Percentiles rank a stretch among this genome's conserved stretches.
These are phyloP conservation scores for Phymatocera aterrima DNA, from an alignment of 2,888 invertebrate species.

Conservation along the genomic window DNA sequence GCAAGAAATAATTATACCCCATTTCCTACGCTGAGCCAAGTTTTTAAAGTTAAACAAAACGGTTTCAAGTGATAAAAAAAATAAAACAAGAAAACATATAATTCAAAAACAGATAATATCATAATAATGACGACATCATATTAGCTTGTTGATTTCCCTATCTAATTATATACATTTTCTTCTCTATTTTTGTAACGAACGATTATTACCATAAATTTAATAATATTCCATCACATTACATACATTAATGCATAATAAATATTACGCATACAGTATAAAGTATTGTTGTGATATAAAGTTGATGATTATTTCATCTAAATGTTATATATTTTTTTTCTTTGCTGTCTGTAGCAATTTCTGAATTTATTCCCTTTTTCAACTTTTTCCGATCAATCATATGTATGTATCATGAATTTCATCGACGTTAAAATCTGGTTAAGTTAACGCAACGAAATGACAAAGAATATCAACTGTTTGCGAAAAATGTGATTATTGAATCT, in stretches of 20 bases:
- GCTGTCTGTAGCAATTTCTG: too few relatives aligned
- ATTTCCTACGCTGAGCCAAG: conserved; percentile 77
- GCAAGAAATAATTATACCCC: conserved; percentile 65
- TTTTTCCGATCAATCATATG: too few relatives aligned
- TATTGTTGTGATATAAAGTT: conserved; percentile 5
- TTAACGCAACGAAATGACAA: too few relatives aligned
- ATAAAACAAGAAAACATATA: not conserved
- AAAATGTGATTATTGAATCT: too few relatives aligned
- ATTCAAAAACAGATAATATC: conserved; percentile 5
- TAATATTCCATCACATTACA: not conserved
- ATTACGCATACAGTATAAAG: too few relatives aligned
- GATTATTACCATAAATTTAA: conserved; percentile 36
- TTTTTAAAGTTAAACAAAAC: conserved; percentile 76
- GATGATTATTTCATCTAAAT: too few relatives aligned
- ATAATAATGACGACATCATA: not conserved
- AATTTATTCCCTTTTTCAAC: too few relatives aligned
- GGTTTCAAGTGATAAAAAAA: conserved; percentile 60
- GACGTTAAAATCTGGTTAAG: too few relatives aligned
- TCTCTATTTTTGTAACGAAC: not conserved
- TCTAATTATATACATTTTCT: not conserved
- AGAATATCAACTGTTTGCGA: too few relatives aligned
- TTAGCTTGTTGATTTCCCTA: conserved; percentile 5
- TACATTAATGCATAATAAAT: not conserved
- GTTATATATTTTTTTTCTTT: too few relatives aligned
- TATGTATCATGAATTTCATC: too few relatives aligned